phyloP scores from a whole-genome alignment of 1,140 invertebrate species.

The Drosophila arizonae region DNA sequence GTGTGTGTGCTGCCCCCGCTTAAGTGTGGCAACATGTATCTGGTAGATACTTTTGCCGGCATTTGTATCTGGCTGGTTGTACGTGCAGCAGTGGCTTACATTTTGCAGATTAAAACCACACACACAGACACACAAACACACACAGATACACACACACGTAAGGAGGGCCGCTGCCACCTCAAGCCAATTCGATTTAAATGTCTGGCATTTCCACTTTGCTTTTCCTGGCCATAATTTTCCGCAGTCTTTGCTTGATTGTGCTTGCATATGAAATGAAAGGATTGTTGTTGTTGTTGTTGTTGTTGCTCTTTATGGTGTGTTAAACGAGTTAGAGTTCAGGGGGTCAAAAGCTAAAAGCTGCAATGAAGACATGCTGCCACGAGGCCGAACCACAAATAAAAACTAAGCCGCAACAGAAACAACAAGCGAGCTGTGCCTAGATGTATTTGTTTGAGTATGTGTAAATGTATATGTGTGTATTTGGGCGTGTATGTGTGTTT shows the following conservation, averaged over 20 bases:
- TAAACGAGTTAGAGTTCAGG: slow-evolving; percentile 66
- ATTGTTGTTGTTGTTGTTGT: slow-evolving; percentile 15
- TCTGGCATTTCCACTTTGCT: slow-evolving; percentile 75
- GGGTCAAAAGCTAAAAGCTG: slow-evolving; percentile 50
- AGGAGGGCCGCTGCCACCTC: slow-evolving; percentile 45
- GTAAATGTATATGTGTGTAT: neutral
- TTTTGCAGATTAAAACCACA: slow-evolving; percentile 70
- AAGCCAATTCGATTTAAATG: slow-evolving; percentile 81
- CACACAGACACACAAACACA: slow-evolving; percentile 9
- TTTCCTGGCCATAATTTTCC: slow-evolving; percentile 73
- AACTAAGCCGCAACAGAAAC: slow-evolving; percentile 26
- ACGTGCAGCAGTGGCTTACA: slow-evolving; percentile 51
- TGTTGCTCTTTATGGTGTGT: slow-evolving; percentile 66
- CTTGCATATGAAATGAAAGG: slow-evolving; percentile 25
- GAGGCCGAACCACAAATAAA: slow-evolving; percentile 38
- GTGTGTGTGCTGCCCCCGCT: slow-evolving; percentile 34
- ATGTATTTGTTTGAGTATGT: too few relatives aligned
- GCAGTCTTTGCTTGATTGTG: slow-evolving; percentile 18
- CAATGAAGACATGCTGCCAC: slow-evolving; percentile 47
- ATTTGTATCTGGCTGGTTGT: slow-evolving; percentile 39
- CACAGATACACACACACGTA: neutral
- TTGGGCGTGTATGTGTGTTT: slow-evolving; percentile 17
- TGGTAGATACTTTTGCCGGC: slow-evolving; percentile 38
- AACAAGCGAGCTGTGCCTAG: neutral
- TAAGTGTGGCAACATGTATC: slow-evolving; percentile 23